Percentiles rank a stretch among this genome's conserved stretches.
Evolutionary conservation across 2,113 vertebrate genomes (phyloP).

Genomic region (Sterrhoptilus dennistouni): DNA sequence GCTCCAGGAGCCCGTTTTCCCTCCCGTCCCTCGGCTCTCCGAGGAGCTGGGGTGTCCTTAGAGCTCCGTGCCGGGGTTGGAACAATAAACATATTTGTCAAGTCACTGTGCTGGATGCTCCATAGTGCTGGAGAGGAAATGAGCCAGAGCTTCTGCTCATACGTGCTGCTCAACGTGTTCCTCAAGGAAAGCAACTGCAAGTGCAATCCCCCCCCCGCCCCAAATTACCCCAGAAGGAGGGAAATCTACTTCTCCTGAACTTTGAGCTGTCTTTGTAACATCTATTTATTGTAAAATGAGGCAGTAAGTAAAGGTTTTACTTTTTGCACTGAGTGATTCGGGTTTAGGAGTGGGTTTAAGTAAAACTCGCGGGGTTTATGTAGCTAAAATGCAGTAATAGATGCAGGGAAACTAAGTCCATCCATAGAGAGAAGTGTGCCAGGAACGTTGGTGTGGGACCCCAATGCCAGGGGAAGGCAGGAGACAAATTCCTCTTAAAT

Average conservation of each 20-base stretch:
- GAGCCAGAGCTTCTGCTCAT: neutral
- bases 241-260: neutral
- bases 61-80: neutral
- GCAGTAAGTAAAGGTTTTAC: neutral
- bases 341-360: neutral
- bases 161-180: neutral
- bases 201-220: neutral
- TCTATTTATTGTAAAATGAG: neutral
- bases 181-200: neutral
- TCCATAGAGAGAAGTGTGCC: fast-evolving
- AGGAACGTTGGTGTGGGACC: neutral
- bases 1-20: neutral
- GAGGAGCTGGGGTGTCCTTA: neutral
- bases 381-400: neutral
- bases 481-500: neutral
- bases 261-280: neutral
- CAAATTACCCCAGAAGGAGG: neutral
- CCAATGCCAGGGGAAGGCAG: neutral
- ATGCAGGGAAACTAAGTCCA: neutral
- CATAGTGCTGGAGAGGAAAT: constrained; percentile 33
- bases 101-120: constrained; percentile 54
- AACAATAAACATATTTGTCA: constrained; percentile 67
- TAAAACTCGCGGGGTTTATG: neutral
- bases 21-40: neutral
- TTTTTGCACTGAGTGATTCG: neutral